phyloP scores from a whole-genome alignment of 2,888 invertebrate genomes.

The Drosophila meridiana region DNA sequence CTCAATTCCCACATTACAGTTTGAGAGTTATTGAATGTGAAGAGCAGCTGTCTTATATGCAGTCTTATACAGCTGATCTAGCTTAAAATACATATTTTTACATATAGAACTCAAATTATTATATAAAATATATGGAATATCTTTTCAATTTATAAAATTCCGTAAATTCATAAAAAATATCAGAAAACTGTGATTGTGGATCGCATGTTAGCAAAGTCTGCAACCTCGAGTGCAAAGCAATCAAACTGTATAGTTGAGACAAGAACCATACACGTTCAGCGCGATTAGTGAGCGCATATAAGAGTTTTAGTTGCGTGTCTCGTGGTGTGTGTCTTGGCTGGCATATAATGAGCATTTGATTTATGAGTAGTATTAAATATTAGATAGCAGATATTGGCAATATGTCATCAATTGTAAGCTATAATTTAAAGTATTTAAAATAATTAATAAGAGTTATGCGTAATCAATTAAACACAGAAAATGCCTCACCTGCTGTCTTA shows the following conservation, averaged over 20 bases:
- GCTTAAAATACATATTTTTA: not conserved
- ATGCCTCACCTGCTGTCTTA: not conserved
- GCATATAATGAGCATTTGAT: not conserved
- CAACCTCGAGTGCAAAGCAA: conserved; percentile 16
- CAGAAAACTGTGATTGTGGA: conserved; percentile 23
- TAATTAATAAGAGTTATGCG: not conserved
- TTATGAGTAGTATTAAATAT: too few species aligned
- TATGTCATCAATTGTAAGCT: not conserved
- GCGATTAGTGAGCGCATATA: conserved; percentile 14
- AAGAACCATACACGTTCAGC: conserved; percentile 23
- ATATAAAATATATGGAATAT: not conserved
- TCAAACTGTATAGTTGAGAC: conserved; percentile 23
- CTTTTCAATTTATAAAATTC: not conserved
- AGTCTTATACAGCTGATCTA: not conserved
- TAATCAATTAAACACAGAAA: not conserved
- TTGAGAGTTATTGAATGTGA: not conserved
- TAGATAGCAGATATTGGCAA: not conserved
- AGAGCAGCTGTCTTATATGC: not conserved
- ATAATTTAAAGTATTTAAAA: not conserved
- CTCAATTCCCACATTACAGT: not conserved
- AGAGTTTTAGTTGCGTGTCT: not conserved
- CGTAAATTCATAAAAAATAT: not conserved
- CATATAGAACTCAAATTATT: not conserved
- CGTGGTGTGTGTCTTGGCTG: conserved; percentile 44
- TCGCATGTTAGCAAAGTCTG: conserved; percentile 15